Base-by-base conservation (phyloP, 2,888 invertebrate genomes). In the Tineola bisselliella region DNA sequence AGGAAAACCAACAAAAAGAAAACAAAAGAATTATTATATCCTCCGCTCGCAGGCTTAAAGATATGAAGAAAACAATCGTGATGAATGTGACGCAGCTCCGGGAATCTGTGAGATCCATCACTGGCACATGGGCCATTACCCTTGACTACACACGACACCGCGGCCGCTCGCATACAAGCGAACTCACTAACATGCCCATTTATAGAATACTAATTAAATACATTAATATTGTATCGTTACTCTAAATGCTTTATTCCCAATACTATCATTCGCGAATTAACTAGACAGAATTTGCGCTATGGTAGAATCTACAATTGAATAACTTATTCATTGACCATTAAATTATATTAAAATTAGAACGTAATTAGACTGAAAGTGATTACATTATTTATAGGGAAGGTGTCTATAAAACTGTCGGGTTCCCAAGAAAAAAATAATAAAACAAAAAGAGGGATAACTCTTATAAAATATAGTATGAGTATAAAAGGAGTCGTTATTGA, bases 11-110 rank as follows among this genome's bases (percentile, higher is more conserved):
- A 48, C 48, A 48, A 13, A 48, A 48, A 48, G 48, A 18, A 10
- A 48, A 48, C 48, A 48, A 48, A 48, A 48, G 48, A 48, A 48
- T 48, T 48, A 48, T 48, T 48, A 48, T 48, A 48, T 48, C 18
- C 48, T 48, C 48, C 15, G 48, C 18, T 48, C 48, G 48, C 48
- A 48, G 48, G 48, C 48, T 48, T 54, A 25, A 58, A 58, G 58
- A 58, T 58, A 58, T 58, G 58, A 58, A 33, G 58, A 58, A 58
- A 56, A 56, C 56, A 56, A 58, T 58, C n/a, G 58, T 58, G 58
- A 58, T 58, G 58, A 33, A 58, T 58, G 58, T 17, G 33, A 17
- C 33, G 33, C n/a, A 19, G 54, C 25, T 54, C 25, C 19, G 17
- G 13, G 33, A 15, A 33, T 33, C 58, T 15, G 25, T 11, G 33